Percentiles rank a stretch among this genome's conserved stretches.
These are phyloP conservation scores for Dipus sagitta DNA, from an alignment of 2,797 vertebrate genomes.

Conservation along the genomic window DNA sequence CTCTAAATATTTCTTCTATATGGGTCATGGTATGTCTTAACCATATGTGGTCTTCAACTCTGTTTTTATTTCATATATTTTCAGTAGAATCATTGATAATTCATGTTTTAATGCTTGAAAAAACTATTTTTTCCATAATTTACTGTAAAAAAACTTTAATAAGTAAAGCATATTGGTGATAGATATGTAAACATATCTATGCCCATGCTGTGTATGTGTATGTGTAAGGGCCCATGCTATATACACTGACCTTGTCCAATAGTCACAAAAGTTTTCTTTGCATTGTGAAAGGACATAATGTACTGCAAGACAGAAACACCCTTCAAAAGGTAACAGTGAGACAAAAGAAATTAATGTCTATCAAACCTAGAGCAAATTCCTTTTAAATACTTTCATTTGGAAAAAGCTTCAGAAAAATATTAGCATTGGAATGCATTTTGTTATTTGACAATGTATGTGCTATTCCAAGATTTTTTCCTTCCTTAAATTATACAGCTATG, in stretches of 20 bases:
- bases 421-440: conserved; percentile 10
- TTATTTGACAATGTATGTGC: neutral
- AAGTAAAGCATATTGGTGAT: neutral
- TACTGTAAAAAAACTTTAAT: neutral
- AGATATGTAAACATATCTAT: neutral
- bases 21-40: neutral
- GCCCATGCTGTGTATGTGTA: neutral
- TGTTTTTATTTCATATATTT: neutral
- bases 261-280: neutral
- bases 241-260: no score
- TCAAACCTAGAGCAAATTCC: neutral
- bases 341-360: neutral
- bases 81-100: neutral
- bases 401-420: neutral
- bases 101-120: neutral
- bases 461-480: conserved; percentile 18
- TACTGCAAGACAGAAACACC: neutral
- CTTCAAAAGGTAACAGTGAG: neutral
- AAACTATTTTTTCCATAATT: neutral
- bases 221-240: neutral
- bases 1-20: neutral
- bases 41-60: neutral
- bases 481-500: neutral
- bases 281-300: neutral
- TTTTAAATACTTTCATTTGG: neutral